phyloP scores from a whole-genome alignment of 1,140 invertebrate genomes.

The Bradysia coprophila region DNA sequence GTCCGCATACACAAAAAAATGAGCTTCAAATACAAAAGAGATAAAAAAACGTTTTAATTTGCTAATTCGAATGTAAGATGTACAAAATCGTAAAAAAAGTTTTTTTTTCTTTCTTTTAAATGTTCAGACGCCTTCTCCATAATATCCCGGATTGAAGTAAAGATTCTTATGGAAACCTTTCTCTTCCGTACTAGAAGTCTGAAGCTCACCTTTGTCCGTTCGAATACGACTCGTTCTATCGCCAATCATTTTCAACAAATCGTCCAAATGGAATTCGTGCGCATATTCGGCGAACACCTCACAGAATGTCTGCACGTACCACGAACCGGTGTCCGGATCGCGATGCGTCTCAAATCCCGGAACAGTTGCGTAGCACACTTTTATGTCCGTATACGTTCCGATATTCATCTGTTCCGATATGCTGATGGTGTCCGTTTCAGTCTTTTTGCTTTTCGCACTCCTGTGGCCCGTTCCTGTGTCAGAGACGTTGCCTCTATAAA shows the following conservation, averaged over 20 bases:
- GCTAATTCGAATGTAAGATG: no score
- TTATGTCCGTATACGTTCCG: conserved; percentile 37
- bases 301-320: conserved; percentile 60
- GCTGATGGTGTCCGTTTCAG: background rate
- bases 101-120: no score
- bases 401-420: conserved; percentile 2
- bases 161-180: conserved; percentile 14
- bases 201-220: conserved; percentile 5
- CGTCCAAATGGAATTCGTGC: conserved; percentile 36
- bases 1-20: no score
- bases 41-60: no score
- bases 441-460: conserved; percentile 1
- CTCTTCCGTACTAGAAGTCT: conserved; percentile 12
- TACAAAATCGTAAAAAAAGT: no score
- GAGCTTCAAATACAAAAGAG: no score
- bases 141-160: conserved; percentile 17
- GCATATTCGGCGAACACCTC: conserved; percentile 51
- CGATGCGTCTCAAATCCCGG: conserved; percentile 43
- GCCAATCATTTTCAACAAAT: conserved; percentile 43
- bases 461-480: no score
- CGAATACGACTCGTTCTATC: conserved; percentile 1
- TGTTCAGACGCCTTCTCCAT: no score
- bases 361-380: conserved; percentile 44
- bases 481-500: no score
- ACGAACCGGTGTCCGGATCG: conserved; percentile 40